These are phyloP conservation scores for Eretmochelys imbricata DNA, from an alignment of 2,113 vertebrate species.

Conservation along the genomic window DNA sequence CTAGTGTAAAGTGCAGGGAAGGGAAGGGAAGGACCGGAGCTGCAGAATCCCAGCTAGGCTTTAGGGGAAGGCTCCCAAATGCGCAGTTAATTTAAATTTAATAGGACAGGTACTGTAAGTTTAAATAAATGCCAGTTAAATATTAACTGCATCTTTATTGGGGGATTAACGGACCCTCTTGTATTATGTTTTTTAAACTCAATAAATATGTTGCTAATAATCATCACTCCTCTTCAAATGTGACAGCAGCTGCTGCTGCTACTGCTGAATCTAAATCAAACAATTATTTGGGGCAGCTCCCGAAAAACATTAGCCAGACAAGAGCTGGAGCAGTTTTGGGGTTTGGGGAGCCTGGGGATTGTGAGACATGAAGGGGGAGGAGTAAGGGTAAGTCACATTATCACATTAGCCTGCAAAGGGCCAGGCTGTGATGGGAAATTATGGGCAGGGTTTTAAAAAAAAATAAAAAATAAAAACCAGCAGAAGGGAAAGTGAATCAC, in stretches of 20 bases:
- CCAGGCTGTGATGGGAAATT: neutral
- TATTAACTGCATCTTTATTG: conserved; percentile 75
- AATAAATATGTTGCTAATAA: neutral
- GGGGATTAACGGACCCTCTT: conserved; percentile 67
- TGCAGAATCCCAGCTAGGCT: conserved; percentile 46
- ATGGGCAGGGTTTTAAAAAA: neutral
- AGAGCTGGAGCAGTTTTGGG: neutral
- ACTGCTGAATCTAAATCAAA: neutral
- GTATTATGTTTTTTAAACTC: conserved; percentile 22
- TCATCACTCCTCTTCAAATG: neutral
- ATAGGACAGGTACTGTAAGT: conserved; percentile 74
- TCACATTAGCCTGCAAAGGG: too few relatives aligned
- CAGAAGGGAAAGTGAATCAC: neutral
- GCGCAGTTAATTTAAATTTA: conserved; percentile 76
- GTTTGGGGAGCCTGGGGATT: neutral
- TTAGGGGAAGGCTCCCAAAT: conserved; percentile 76
- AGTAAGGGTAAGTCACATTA: neutral
- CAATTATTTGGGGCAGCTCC: neutral
- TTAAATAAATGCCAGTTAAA: conserved; percentile 81
- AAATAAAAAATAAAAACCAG: neutral
- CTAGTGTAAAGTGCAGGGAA: conserved; percentile 14
- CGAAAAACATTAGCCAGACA: neutral
- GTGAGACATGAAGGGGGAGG: neutral
- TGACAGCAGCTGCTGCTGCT: neutral
- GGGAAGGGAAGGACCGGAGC: conserved; percentile 4